Base-by-base conservation (phyloP, 2,797 vertebrate genomes). In the Gorsachius magnificus region DNA sequence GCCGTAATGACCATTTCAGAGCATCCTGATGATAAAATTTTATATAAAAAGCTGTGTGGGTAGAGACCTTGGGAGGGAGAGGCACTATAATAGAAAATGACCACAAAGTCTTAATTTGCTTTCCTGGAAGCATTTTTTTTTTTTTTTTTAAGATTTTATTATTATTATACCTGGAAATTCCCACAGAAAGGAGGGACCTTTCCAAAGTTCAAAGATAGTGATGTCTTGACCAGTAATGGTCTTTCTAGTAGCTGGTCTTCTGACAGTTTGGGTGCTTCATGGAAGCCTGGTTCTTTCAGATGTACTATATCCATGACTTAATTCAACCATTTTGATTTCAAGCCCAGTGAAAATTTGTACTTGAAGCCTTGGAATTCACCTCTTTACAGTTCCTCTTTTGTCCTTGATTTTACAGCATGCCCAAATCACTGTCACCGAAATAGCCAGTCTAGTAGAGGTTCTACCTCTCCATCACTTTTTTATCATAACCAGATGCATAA, bases 391-490 rank as follows among this genome's bases (percentile, higher is more conserved):
- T 68, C 13, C 16, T 84, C 21, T 87, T 61, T 56, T 74, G 28
- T 45, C 61, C 11, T 94, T 60, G 74, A 20, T 90, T 69, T 41
- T 33, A n/a, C 2, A 9, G 15, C 36, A 25, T 50, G 57, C 26
- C 65, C 85, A 20, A 82, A 87, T 50, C 71, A 4, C 74, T 92
- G 50, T 25, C 26, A 16, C 38, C 16, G 20, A 66, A 61, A 61
- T 56, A 90, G 46, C 60, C 65, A 48, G 36, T 48, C 50, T 26
- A 33, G 72, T 17, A 35, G 25, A 63, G 46, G 46, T 83, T 61
- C 83, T 95, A 94, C 61, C 38, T 58, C 70, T 91, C 72, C 57
- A 76, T 26, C 50, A 77, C 25, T 57, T 81, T 96, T 95, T 93
- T 58, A 63, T 92, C 80, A 69, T 53, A 75, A 68, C 29, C 45